Evolutionary conservation across 2,113 vertebrate species (phyloP).

Genomic region (Notothenia rossii): DNA sequence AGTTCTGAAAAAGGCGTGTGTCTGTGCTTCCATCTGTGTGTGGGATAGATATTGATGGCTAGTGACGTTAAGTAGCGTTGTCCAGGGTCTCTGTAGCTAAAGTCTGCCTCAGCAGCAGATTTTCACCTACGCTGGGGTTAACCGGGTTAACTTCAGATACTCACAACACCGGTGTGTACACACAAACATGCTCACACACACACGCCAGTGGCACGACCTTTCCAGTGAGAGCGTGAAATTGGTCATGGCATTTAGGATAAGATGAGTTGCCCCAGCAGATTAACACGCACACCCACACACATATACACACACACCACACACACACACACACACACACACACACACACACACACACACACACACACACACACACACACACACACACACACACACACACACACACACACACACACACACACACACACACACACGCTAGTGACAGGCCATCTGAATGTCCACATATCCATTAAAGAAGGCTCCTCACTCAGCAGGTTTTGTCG

Average conservation of each 20-base stretch:
- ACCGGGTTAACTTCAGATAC: constrained; percentile 77
- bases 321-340: constrained; percentile 25
- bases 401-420: constrained; percentile 23
- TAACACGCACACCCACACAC: constrained; percentile 41
- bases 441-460: constrained; percentile 77
- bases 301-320: constrained; percentile 25
- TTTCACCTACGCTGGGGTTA: constrained; percentile 77
- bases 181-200: constrained; percentile 47
- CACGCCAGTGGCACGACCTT: constrained; percentile 74
- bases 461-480: constrained; percentile 72
- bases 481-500: constrained; percentile 77
- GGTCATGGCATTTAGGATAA: constrained; percentile 82
- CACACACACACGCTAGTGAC: constrained; percentile 62
- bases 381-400: constrained; percentile 27
- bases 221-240: constrained; percentile 85
- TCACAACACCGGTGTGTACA: constrained; percentile 50
- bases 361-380: constrained; percentile 27
- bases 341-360: constrained; percentile 29
- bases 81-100: constrained; percentile 60
- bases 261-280: constrained; percentile 76
- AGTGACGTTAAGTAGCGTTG: constrained; percentile 69
- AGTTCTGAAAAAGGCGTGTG: constrained; percentile 1
- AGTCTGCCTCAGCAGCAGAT: constrained; percentile 78
- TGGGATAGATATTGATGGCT: constrained; percentile 65
- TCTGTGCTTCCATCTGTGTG: constrained; percentile 40